Evolutionary conservation across 2,888 invertebrate genomes (phyloP).

Genomic region (Agriotes lineatus): DNA sequence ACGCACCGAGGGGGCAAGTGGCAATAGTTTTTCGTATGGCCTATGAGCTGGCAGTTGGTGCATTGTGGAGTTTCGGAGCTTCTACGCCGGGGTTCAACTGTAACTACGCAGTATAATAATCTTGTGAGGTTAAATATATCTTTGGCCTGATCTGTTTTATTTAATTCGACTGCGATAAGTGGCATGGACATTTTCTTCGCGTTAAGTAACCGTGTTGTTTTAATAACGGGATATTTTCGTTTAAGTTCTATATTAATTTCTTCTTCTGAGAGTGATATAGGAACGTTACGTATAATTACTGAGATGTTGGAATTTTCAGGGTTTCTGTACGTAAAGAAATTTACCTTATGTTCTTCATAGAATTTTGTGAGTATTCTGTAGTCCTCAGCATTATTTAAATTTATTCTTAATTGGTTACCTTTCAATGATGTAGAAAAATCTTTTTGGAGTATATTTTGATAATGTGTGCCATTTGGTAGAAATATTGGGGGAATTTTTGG

Average conservation of each 20-base stretch:
- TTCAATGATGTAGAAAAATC: neutral
- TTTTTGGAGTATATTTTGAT: neutral
- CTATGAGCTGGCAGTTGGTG: conserved; percentile 8
- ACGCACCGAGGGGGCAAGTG: conserved; percentile 25
- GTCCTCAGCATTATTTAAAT: no score
- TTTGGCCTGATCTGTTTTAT: neutral
- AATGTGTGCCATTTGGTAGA: no score
- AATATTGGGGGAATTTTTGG: conserved; percentile 24
- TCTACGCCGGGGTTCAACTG: neutral
- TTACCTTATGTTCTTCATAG: no score
- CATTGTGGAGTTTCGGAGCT: conserved; percentile 6
- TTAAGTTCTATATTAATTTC: conserved; percentile 6
- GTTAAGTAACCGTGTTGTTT: conserved; percentile 7
- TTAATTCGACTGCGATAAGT: neutral
- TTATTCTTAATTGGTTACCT: no score
- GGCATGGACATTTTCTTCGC: conserved; percentile 3
- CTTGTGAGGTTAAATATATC: conserved; percentile 20
- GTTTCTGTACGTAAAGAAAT: neutral
- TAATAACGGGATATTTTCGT: conserved; percentile 17
- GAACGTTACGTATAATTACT: no score
- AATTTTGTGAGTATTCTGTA: conserved; percentile 11
- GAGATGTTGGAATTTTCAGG: neutral
- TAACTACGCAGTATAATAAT: no score
- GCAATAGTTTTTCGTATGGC: conserved; percentile 21
- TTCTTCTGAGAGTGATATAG: no score